A percentile compares a stretch with the other conserved stretches of the same genome.
These are phyloP conservation scores for Ovis canadensis DNA, from an alignment of 2,113 vertebrate species.

Conservation along the genomic window DNA sequence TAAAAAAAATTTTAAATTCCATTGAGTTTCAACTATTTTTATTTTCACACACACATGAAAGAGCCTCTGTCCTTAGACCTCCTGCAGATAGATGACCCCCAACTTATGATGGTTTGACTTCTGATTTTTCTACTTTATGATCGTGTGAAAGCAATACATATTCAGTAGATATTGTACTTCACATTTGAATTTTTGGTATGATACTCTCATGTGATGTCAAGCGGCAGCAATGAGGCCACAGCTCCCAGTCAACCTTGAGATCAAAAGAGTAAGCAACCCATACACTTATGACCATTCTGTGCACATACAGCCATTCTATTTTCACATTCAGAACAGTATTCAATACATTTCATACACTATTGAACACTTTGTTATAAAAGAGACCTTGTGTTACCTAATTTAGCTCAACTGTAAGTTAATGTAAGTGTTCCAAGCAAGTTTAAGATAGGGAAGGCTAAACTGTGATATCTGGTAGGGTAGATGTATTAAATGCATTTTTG, in stretches of 20 bases:
- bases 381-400: neutral
- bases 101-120: neutral
- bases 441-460: neutral
- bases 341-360: neutral
- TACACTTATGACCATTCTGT: neutral
- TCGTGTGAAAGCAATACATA: neutral
- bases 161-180: neutral
- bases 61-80: neutral
- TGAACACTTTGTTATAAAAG: neutral
- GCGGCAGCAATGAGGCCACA: neutral
- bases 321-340: neutral
- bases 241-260: neutral
- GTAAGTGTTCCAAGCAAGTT: neutral
- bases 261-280: neutral
- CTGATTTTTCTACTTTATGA: neutral
- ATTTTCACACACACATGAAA: neutral
- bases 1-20: neutral
- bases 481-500: neutral
- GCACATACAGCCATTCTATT: neutral
- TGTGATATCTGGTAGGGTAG: neutral
- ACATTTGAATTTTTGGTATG: neutral
- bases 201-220: no score
- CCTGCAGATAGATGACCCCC: neutral
- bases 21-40: neutral
- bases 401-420: neutral